A percentile compares a stretch with the other conserved stretches of the same genome.
Evolutionary conservation across 2,888 invertebrate species (phyloP).

Genomic region (Drosophila prostipennis): DNA sequence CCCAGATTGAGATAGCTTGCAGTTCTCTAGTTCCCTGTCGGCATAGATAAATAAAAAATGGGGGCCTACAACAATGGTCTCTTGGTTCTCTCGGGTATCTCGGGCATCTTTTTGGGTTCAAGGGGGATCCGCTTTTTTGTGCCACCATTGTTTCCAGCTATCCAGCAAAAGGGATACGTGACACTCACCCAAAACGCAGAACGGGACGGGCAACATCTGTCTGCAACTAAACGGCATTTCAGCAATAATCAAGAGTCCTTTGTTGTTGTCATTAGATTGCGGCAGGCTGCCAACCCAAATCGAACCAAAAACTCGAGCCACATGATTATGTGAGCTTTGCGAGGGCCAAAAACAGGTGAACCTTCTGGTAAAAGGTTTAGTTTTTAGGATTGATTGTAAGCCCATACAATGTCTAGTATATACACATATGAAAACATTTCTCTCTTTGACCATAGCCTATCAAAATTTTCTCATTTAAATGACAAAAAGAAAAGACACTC

Average conservation of each 20-base stretch:
- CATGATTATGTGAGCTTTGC: constrained; percentile 20
- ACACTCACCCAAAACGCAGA: constrained; percentile 25
- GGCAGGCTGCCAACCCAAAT: constrained; percentile 28
- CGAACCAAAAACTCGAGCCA: background rate
- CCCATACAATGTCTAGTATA: background rate
- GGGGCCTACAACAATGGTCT: constrained; percentile 31
- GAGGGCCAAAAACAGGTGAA: constrained; percentile 8
- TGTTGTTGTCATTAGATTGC: constrained; percentile 53
- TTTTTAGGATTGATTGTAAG: background rate
- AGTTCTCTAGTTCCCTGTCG: constrained; percentile 22
- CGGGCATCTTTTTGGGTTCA: constrained; percentile 16
- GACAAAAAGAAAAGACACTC: constrained; percentile 9
- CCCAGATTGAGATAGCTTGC: constrained; percentile 47
- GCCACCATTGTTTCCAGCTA: constrained; percentile 47
- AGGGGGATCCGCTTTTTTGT: constrained; percentile 28
- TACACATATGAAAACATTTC: background rate
- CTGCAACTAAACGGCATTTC: constrained; percentile 49
- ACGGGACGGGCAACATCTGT: constrained; percentile 27
- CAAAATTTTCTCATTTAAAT: constrained; percentile 19
- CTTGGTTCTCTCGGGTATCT: background rate
- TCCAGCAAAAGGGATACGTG: constrained; percentile 21
- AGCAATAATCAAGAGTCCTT: constrained; percentile 50
- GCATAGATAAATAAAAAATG: constrained; percentile 41
- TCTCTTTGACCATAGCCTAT: constrained; percentile 1
- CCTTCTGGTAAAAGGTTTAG: background rate